These are phyloP conservation scores for Acronicta leporina DNA, from an alignment of 2,888 invertebrate genomes.

Conservation along the genomic window DNA sequence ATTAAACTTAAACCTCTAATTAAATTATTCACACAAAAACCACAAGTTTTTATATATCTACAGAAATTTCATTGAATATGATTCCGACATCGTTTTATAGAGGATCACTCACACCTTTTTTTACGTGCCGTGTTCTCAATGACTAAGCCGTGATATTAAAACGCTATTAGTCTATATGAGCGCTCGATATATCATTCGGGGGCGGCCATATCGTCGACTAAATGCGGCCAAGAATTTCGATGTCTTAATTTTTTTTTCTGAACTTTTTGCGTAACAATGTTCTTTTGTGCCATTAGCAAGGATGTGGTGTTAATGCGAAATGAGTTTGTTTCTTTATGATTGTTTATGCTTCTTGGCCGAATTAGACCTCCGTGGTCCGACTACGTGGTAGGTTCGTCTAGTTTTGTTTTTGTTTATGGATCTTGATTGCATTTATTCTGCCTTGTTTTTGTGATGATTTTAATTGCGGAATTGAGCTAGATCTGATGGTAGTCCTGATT, in stretches of 20 bases:
- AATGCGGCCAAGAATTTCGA: constrained; percentile 83
- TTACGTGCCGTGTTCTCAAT: constrained; percentile 63
- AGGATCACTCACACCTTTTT: constrained; percentile 64
- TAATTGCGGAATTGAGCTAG: constrained; percentile 28
- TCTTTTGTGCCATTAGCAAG: constrained; percentile 69
- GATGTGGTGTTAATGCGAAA: constrained; percentile 68
- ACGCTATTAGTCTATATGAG: constrained; percentile 85
- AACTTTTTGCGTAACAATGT: constrained; percentile 77
- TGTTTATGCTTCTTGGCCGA: constrained; percentile 65
- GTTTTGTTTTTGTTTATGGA: constrained; percentile 42
- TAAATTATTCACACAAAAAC: constrained; percentile 51
- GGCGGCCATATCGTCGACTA: constrained; percentile 81
- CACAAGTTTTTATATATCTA: constrained; percentile 22
- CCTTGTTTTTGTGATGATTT: constrained; percentile 42
- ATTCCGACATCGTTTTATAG: constrained; percentile 51
- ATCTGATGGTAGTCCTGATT: constrained; percentile 14
- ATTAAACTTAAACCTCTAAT: constrained; percentile 48
- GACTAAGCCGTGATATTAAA: constrained; percentile 85
- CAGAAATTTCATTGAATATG: constrained; percentile 57
- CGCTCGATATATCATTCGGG: constrained; percentile 82
- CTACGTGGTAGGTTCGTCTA: constrained; percentile 37
- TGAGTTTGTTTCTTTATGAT: constrained; percentile 69
- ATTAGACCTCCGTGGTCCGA: constrained; percentile 56
- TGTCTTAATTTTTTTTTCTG: constrained; percentile 77
- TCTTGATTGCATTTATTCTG: constrained; percentile 40